Percentiles rank a stretch among this genome's conserved stretches.
phyloP scores from a whole-genome alignment of 2,113 vertebrate species.

The Trichechus manatus region DNA sequence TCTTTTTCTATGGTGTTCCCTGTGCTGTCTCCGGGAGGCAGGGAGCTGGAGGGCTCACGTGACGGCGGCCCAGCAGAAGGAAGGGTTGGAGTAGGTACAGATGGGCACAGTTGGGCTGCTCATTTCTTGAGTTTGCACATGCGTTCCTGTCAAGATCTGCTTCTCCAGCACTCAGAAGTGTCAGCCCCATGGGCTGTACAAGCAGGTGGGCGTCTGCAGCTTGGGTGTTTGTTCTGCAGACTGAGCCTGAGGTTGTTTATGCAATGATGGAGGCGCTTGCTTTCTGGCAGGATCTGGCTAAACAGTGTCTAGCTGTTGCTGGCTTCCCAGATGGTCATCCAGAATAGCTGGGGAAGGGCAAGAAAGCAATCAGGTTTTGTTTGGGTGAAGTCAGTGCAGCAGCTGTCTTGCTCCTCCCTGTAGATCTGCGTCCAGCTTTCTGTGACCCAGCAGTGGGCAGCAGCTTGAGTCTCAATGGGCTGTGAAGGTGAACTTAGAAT shows the following conservation, averaged over 20 bases:
- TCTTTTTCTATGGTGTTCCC: background rate
- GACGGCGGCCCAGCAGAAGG: rapidly evolving
- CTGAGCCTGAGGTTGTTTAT: conserved; percentile 52
- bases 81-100: background rate
- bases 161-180: background rate
- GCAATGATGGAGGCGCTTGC: conserved; percentile 45
- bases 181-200: background rate
- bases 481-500: conserved; percentile 69
- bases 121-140: rapidly evolving
- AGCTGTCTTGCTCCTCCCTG: conserved; percentile 80
- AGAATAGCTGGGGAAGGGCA: conserved; percentile 78
- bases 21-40: background rate
- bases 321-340: conserved; percentile 85
- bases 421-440: conserved; percentile 65
- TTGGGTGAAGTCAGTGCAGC: conserved; percentile 76
- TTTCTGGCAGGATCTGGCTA: conserved; percentile 76
- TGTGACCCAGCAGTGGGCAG: conserved; percentile 58
- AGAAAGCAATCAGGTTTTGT: conserved; percentile 77
- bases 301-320: conserved; percentile 80
- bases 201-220: background rate
- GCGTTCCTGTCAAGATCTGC: background rate
- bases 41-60: background rate
- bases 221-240: background rate
- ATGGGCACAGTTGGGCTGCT: background rate
- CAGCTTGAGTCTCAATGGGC: conserved; percentile 70